Conservation (phyloP, 2,113 vertebrate genomes). For the Thalassoma bifasciatum region DNA sequence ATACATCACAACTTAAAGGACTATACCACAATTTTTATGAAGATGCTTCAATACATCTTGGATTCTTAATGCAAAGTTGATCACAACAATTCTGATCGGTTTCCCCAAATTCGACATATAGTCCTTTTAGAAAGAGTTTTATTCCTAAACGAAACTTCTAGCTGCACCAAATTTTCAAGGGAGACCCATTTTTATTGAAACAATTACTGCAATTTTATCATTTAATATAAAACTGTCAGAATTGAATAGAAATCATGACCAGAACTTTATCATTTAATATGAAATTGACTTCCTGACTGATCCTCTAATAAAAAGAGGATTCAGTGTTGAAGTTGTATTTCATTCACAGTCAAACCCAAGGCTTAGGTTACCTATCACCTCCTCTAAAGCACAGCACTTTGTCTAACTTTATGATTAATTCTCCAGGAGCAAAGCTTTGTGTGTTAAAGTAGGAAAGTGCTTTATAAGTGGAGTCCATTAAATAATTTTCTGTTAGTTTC, state of each 20-base stretch:
- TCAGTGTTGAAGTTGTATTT: slow-evolving; percentile 7
- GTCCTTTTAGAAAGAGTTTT: slow-evolving; percentile 43
- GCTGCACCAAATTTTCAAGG: slow-evolving; percentile 1
- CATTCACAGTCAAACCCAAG: background rate
- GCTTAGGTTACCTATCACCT: slow-evolving; percentile 8
- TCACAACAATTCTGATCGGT: background rate
- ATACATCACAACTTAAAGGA: slow-evolving; percentile 6
- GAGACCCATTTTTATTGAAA: slow-evolving; percentile 6
- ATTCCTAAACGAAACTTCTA: slow-evolving; percentile 19
- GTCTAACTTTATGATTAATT: slow-evolving; percentile 42
- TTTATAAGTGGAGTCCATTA: background rate
- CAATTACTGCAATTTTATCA: slow-evolving; percentile 32
- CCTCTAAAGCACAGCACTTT: slow-evolving; percentile 1
- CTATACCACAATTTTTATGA: background rate
- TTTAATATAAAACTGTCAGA: slow-evolving; percentile 35
- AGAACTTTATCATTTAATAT: slow-evolving; percentile 43
- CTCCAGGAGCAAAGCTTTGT: slow-evolving; percentile 20
- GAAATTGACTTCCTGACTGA: slow-evolving; percentile 17
- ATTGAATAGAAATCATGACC: slow-evolving; percentile 32
- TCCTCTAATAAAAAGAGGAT: slow-evolving; percentile 6
- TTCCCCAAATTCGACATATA: slow-evolving; percentile 1
- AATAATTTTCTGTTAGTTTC: background rate
- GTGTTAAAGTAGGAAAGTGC: background rate
- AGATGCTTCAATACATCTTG: too few relatives aligned
- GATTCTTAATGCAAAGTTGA: too few relatives aligned